phyloP scores from a whole-genome alignment of 2,797 vertebrate species.

The Aselliscus stoliczkanus region DNA sequence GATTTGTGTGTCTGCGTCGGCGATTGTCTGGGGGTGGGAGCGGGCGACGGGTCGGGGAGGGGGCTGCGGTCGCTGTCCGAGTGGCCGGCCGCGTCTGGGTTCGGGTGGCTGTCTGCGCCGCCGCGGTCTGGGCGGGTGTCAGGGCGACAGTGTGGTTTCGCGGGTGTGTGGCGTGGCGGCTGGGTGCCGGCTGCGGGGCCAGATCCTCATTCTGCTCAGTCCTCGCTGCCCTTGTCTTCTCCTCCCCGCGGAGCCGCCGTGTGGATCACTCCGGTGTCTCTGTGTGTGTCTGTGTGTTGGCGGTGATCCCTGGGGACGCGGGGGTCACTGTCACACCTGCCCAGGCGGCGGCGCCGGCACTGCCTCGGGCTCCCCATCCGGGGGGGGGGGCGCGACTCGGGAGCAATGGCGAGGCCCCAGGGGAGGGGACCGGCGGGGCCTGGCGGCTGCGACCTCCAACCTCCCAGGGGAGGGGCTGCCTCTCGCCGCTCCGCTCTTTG shows the following conservation, averaged over 20 bases:
- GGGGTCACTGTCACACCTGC: constrained; percentile 64
- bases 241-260: constrained; percentile 59
- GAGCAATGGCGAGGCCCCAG: constrained; percentile 37
- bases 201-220: constrained; percentile 56
- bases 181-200: constrained; percentile 66
- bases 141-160: constrained; percentile 49
- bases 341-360: background rate
- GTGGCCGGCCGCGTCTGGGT: constrained; percentile 50
- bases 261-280: constrained; percentile 41
- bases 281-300: constrained; percentile 40
- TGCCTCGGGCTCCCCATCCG: background rate
- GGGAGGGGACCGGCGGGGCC: background rate
- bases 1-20: constrained; percentile 77
- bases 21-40: constrained; percentile 57
- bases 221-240: constrained; percentile 71
- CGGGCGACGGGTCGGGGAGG: constrained; percentile 50
- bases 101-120: constrained; percentile 58
- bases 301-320: constrained; percentile 62
- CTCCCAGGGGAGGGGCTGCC: constrained; percentile 17
- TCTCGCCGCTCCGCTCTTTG: constrained; percentile 68
- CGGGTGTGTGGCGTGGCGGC: constrained; percentile 35
- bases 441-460: constrained; percentile 4
- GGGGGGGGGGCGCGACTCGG: background rate
- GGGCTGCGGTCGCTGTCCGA: constrained; percentile 61
- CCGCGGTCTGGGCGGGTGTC: constrained; percentile 69